These are phyloP conservation scores for Drosophila funebris DNA, from an alignment of 1,140 invertebrate genomes.

Conservation along the genomic window DNA sequence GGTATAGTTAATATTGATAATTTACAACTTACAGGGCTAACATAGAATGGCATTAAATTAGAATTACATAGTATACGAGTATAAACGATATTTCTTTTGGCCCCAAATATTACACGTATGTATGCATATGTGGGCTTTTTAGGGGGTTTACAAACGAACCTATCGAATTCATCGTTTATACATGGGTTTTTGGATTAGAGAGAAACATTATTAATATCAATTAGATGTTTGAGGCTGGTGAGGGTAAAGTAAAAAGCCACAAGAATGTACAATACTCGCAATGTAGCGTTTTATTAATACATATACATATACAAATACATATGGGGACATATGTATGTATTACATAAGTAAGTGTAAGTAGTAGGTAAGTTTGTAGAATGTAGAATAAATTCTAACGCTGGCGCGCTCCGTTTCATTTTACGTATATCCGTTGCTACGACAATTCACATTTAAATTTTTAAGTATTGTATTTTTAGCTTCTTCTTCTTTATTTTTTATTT, in stretches of 20 bases:
- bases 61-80: constrained; percentile 69
- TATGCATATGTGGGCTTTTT: constrained; percentile 8
- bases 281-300: constrained; percentile 51
- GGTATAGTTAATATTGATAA: constrained; percentile 77
- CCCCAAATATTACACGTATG: neutral
- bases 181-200: constrained; percentile 12
- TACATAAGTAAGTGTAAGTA: constrained; percentile 55
- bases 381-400: constrained; percentile 51
- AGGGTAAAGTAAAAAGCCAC: constrained; percentile 63
- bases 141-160: neutral
- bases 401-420: constrained; percentile 52
- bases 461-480: constrained; percentile 68
- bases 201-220: constrained; percentile 34
- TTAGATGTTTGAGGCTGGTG: constrained; percentile 16
- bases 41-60: constrained; percentile 80
- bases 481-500: constrained; percentile 53
- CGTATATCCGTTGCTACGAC: constrained; percentile 79
- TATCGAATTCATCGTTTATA: constrained; percentile 24
- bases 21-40: constrained; percentile 77
- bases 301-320: constrained; percentile 30
- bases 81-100: constrained; percentile 52
- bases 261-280: constrained; percentile 61
- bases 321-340: constrained; percentile 37
- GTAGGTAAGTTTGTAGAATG: constrained; percentile 57
- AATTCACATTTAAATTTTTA: constrained; percentile 75